Percentiles rank a stretch among this genome's conserved stretches.
These are phyloP conservation scores for Cydia strobilella DNA, from an alignment of 1,140 invertebrate genomes.

Conservation along the genomic window DNA sequence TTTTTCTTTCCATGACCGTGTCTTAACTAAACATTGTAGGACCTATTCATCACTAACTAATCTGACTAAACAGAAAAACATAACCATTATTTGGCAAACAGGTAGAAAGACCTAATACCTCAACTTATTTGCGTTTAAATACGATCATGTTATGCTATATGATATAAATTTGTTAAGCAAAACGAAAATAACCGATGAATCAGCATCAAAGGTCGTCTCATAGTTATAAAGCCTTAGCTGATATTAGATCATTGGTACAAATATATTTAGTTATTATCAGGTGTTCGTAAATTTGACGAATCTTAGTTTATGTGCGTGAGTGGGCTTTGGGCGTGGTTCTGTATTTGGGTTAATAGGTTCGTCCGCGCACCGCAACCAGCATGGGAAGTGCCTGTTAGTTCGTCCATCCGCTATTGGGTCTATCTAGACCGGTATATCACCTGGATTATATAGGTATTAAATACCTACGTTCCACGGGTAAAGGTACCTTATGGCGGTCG, in stretches of 20 bases:
- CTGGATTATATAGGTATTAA: constrained; percentile 6
- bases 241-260: constrained; percentile 4
- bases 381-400: constrained; percentile 76
- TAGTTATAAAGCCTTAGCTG: constrained; percentile 13
- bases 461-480: too few species aligned
- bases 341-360: constrained; percentile 79
- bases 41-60: too few species aligned
- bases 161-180: not conserved
- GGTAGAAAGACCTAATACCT: not conserved
- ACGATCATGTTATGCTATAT: not conserved
- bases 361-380: constrained; percentile 63
- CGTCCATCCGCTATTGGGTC: constrained; percentile 52
- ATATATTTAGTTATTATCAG: constrained; percentile 6
- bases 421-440: constrained; percentile 31
- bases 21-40: too few species aligned
- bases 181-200: constrained; percentile 19
- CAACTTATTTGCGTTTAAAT: not conserved
- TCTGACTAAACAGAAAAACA: not conserved
- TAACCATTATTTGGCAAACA: not conserved
- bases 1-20: not conserved
- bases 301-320: constrained; percentile 53
- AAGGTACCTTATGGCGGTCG: too few species aligned
- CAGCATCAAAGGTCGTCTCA: not conserved
- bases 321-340: constrained; percentile 69
- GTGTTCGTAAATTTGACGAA: constrained; percentile 34